phyloP scores from a whole-genome alignment of 2,797 vertebrate species.

The Rhinoraja longicauda region DNA sequence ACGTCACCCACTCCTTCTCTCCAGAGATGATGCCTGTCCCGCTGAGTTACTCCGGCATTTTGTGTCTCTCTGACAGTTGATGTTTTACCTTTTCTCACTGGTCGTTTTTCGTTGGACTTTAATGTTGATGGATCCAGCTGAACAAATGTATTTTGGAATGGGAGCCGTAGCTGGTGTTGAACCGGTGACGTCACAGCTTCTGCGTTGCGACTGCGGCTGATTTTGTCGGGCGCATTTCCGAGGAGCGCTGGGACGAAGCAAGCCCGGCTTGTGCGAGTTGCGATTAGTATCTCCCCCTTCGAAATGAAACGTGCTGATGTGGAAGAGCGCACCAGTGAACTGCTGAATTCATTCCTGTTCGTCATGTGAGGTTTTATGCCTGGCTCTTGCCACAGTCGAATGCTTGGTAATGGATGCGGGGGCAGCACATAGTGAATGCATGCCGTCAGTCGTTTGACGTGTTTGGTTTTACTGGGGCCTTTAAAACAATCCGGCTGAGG shows the following conservation, averaged over 20 bases:
- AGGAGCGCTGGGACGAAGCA: background rate
- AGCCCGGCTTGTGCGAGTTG: background rate
- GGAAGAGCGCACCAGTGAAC: background rate
- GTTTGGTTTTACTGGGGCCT: background rate
- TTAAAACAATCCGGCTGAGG: background rate
- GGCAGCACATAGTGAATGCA: background rate
- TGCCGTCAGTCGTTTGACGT: background rate
- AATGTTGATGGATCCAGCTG: background rate
- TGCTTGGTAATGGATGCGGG: background rate
- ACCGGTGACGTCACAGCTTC: background rate
- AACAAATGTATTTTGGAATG: background rate
- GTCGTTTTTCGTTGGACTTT: background rate
- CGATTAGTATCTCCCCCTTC: background rate
- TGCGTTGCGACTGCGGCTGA: background rate
- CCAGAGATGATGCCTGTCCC: no score
- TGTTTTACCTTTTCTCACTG: background rate
- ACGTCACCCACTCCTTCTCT: no score
- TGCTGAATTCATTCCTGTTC: constrained; percentile 9
- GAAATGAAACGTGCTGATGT: background rate
- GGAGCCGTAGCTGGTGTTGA: background rate
- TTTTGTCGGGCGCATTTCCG: background rate
- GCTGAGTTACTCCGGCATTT: no score
- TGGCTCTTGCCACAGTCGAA: background rate
- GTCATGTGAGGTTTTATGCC: background rate
- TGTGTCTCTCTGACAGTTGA: no score